These are phyloP conservation scores for Brachypteracias leptosomus DNA, from an alignment of 2,113 vertebrate genomes.

Conservation along the genomic window DNA sequence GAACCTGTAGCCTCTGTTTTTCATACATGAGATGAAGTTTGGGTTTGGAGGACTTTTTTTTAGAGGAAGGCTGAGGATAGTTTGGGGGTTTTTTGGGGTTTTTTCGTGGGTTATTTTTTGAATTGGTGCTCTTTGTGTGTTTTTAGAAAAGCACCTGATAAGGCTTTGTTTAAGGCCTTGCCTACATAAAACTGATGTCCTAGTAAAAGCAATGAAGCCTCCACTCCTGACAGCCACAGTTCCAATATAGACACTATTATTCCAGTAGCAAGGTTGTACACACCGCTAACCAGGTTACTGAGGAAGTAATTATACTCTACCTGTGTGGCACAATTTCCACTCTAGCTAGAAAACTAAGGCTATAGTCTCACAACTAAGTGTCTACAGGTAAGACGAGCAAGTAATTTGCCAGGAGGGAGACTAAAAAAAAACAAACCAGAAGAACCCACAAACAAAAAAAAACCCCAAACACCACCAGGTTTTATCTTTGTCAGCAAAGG, in stretches of 20 bases:
- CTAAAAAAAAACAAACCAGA: background rate
- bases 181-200: background rate
- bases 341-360: background rate
- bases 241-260: background rate
- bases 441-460: background rate
- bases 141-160: background rate
- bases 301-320: background rate
- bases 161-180: background rate
- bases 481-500: background rate
- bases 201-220: background rate
- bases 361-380: background rate
- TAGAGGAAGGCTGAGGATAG: fast-evolving
- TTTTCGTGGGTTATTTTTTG: background rate
- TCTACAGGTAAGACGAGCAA: background rate
- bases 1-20: background rate
- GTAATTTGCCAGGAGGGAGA: background rate
- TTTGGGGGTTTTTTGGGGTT: background rate
- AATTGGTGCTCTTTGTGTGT: background rate
- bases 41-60: background rate
- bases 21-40: background rate
- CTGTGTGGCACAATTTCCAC: background rate
- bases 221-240: background rate
- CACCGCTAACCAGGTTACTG: background rate
- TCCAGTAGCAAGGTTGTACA: background rate
- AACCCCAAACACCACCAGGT: background rate